A percentile compares a stretch with the other conserved stretches of the same genome.
Conservation (phyloP, 2,113 vertebrate genomes). For the Xiphophorus couchianus region DNA sequence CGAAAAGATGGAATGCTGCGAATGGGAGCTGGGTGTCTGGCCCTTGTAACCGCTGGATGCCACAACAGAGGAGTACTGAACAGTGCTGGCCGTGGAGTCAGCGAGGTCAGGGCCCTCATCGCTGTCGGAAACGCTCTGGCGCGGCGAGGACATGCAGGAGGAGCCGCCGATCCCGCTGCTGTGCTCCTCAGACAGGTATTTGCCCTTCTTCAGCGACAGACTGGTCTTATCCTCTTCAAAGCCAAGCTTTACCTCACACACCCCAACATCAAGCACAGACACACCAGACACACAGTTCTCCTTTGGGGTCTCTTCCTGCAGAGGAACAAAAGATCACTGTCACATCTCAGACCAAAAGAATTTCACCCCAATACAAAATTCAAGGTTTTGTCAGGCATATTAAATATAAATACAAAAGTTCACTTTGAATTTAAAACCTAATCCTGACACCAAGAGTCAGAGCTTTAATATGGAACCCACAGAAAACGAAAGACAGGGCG, state of each 20-base stretch:
- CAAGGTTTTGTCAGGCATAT: no score
- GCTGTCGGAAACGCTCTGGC: conserved; percentile 92
- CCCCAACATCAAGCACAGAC: conserved; percentile 89
- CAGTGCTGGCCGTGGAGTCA: conserved; percentile 91
- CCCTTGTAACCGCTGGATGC: conserved; percentile 90
- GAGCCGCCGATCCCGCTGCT: conserved; percentile 98
- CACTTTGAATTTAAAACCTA: no score
- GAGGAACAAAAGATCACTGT: neutral
- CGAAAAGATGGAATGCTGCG: conserved; percentile 83
- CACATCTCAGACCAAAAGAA: neutral
- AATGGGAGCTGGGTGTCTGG: conserved; percentile 79
- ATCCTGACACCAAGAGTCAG: no score
- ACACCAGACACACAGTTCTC: conserved; percentile 88
- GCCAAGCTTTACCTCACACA: conserved; percentile 83
- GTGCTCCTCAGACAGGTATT: conserved; percentile 91
- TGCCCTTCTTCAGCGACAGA: conserved; percentile 91
- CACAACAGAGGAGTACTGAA: conserved; percentile 95
- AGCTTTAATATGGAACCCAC: no score
- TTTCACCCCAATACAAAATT: no score
- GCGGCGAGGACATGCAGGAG: conserved; percentile 95
- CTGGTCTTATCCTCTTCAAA: conserved; percentile 88
- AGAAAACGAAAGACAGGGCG: no score
- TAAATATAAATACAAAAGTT: no score
- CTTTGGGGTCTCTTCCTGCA: conserved; percentile 86
- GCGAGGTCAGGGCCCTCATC: conserved; percentile 88